Base-by-base conservation (phyloP, 2,888 invertebrate genomes). In the Mystacides longicornis region DNA sequence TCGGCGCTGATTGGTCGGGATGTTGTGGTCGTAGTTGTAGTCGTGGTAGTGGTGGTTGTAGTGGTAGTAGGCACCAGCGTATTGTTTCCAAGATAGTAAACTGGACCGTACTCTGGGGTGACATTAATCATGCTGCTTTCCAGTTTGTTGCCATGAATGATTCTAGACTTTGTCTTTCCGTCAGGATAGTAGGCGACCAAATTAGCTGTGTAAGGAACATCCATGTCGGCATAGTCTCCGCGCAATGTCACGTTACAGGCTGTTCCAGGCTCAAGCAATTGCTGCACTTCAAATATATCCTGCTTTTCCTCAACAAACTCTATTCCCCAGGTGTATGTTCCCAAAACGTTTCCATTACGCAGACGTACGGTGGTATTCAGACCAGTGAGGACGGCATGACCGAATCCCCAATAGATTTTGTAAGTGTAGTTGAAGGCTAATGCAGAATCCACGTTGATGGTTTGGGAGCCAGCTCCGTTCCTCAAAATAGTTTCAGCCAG, bases 171-270 rank as follows among this genome's bases (percentile, higher is more conserved):
- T 22, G 75, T 74, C 50, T 75, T 75, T n/a, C 77, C 77, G 60
- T 86, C 85, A 58, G 79, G 78, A 68, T 86, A 89, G 57, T 78
- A 74, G 1, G 89, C 85, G 50, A 83, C 80, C 43, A 93, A 72
- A 57, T 80, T 83, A 3, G 85, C 89, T 22, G 77, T 79, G 66
- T 89, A 93, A 23, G 86, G 87, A 1, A 85, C 80, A 63, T 91
- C 89, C 52, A 83, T 77, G 58, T 85, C 83, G 1, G 87, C 85
- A 64, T 83, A 80, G 65, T 86, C 86, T 2, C 87, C 91, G 51
- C 76, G 77, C 18, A 92, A 77, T 0, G 88, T 89, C 0, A 91
- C 88, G 68, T 92, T 91, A 51, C 89, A 83, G 2, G 85, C 89
- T 0, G 91, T 91, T 23, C 88, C 90, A 2, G 87, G 85, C 67